These are phyloP conservation scores for Parauchenoglanis punctatus DNA, from an alignment of 2,797 vertebrate genomes.

Conservation along the genomic window DNA sequence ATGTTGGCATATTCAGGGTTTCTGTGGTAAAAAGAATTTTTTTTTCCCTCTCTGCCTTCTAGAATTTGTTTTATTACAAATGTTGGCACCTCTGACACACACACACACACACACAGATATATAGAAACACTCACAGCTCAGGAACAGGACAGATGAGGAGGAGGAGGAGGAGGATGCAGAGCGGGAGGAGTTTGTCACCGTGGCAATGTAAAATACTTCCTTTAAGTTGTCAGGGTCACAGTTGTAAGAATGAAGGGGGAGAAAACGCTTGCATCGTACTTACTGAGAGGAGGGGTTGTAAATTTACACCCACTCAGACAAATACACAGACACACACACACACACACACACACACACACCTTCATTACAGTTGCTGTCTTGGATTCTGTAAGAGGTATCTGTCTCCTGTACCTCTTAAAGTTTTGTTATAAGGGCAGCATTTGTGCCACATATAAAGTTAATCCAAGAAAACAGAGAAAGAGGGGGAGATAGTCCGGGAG, in stretches of 20 bases:
- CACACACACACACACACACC: not conserved
- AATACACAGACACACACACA: constrained; percentile 22
- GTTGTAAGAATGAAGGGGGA: constrained; percentile 66
- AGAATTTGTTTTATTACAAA: not conserved
- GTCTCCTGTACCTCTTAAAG: not conserved
- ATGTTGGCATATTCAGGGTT: not conserved
- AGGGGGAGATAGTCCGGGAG: not conserved
- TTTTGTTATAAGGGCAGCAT: constrained; percentile 3
- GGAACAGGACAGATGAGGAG: not conserved
- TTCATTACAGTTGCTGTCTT: not conserved
- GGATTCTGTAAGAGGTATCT: not conserved
- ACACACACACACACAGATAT: not conserved
- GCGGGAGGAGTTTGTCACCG: constrained; percentile 70
- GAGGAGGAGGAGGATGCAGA: constrained; percentile 63
- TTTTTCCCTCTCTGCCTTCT: not conserved
- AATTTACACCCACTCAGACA: constrained; percentile 10
- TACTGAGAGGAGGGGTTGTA: constrained; percentile 32
- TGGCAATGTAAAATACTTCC: constrained; percentile 76
- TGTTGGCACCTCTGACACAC: not conserved
- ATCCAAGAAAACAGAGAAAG: not conserved
- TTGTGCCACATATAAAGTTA: not conserved
- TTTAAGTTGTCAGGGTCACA: constrained; percentile 70
- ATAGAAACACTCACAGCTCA: not conserved
- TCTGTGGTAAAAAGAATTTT: not conserved
- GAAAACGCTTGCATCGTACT: constrained; percentile 12